phyloP scores from a whole-genome alignment of 1,140 invertebrate genomes.

The Nixonia krombeini region DNA sequence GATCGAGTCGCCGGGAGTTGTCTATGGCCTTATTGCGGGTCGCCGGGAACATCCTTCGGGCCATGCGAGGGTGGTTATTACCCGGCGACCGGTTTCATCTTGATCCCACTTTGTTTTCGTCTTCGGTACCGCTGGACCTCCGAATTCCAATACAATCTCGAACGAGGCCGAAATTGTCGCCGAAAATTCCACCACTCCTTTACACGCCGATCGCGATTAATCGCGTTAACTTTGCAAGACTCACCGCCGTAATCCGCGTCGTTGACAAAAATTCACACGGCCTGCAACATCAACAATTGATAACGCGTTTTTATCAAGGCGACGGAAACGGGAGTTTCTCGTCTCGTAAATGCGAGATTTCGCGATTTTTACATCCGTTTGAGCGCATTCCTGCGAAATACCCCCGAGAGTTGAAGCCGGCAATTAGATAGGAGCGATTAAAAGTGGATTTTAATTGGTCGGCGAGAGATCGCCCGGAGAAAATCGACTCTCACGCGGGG shows the following conservation, averaged over 20 bases:
- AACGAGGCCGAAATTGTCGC: conserved; percentile 29
- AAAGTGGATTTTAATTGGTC: conserved; percentile 67
- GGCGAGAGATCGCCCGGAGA: conserved; percentile 47
- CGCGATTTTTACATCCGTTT: conserved; percentile 31
- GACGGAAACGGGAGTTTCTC: too few relatives aligned
- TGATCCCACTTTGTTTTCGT: conserved; percentile 38
- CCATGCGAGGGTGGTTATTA: conserved; percentile 70
- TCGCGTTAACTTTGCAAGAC: too few relatives aligned
- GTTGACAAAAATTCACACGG: too few relatives aligned
- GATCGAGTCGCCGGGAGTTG: conserved; percentile 67
- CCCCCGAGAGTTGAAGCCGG: conserved; percentile 61
- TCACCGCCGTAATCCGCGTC: too few relatives aligned
- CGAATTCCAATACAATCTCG: conserved; percentile 26
- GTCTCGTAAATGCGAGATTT: conserved; percentile 28
- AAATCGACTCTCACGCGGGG: conserved; percentile 49
- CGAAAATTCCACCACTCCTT: too few relatives aligned
- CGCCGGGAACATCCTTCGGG: conserved; percentile 58
- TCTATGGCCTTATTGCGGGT: conserved; percentile 68
- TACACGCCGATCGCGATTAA: too few relatives aligned
- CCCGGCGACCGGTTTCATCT: conserved; percentile 63
- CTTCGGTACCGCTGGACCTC: conserved; percentile 31
- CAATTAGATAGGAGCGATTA: conserved; percentile 68
- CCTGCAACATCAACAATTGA: too few relatives aligned
- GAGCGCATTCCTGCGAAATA: conserved; percentile 44
- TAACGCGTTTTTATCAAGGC: too few relatives aligned